Evolutionary conservation across 1,140 invertebrate species (phyloP).

Genomic region (Meloidogyne chitwoodi): DNA sequence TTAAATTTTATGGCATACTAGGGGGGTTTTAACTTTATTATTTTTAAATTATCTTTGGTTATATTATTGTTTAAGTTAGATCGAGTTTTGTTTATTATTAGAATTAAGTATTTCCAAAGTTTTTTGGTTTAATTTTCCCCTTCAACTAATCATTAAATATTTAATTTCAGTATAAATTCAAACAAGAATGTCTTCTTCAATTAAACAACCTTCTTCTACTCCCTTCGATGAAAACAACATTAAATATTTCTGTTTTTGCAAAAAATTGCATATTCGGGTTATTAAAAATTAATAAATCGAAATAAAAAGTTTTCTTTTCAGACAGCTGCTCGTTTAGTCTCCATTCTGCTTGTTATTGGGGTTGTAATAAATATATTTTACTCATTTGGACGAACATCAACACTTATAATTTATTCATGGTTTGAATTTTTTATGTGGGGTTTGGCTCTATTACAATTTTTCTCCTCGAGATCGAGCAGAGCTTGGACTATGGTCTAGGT

Average conservation of each 20-base stretch:
- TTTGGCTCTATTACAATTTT: no score
- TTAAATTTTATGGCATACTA: no score
- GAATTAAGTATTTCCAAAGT: no score
- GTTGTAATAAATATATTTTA: slow-evolving; percentile 50
- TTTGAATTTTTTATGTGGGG: background rate
- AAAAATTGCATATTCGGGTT: slow-evolving; percentile 35
- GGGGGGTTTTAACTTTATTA: no score
- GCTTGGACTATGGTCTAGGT: no score
- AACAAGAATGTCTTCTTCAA: background rate
- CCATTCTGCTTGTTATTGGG: slow-evolving; percentile 37
- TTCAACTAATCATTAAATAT: no score
- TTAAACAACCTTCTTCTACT: background rate
- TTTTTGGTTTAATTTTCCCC: no score
- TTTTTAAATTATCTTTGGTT: no score
- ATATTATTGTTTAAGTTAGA: no score
- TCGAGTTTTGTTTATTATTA: no score
- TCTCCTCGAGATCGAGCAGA: no score
- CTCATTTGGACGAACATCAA: slow-evolving; percentile 44
- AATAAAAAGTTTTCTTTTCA: slow-evolving; percentile 20
- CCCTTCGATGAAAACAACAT: slow-evolving; percentile 32
- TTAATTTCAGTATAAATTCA: background rate
- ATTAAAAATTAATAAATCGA: background rate
- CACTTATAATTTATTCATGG: slow-evolving; percentile 54
- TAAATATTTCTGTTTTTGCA: slow-evolving; percentile 29
- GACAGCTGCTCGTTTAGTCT: slow-evolving; percentile 49